Evolutionary conservation across 2,113 vertebrate genomes (phyloP).

Genomic region (Actenoides hombroni): DNA sequence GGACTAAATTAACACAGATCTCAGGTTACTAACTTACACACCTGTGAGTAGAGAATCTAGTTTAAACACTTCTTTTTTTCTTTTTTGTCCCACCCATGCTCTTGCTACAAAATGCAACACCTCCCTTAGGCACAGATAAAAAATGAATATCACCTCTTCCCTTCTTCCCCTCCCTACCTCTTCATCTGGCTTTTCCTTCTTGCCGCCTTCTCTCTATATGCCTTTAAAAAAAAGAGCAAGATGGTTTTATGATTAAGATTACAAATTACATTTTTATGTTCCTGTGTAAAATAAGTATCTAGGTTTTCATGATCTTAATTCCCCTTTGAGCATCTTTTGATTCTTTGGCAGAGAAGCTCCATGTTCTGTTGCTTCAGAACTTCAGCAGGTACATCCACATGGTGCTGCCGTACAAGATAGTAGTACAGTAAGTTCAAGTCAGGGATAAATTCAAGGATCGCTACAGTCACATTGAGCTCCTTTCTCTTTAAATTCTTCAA

Average conservation of each 20-base stretch:
- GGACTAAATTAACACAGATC: background rate
- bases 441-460: background rate
- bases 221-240: conserved; percentile 53
- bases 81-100: background rate
- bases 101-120: background rate
- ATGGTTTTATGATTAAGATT: conserved; percentile 18
- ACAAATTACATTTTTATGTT: background rate
- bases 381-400: background rate
- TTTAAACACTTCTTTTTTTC: background rate
- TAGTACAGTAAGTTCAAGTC: background rate
- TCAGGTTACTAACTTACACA: background rate
- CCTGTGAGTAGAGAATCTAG: background rate
- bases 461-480: background rate
- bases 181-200: conserved; percentile 47
- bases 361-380: background rate
- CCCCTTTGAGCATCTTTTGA: background rate
- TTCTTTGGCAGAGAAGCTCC: background rate
- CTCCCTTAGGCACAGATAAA: background rate
- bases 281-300: background rate
- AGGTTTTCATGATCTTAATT: background rate
- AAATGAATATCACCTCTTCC: background rate
- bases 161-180: conserved; percentile 64
- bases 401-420: background rate
- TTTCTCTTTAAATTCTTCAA: background rate
- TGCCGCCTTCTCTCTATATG: conserved; percentile 33